phyloP scores from a whole-genome alignment of 92 coral and sea anemone species.

The Siderastrea radians region DNA sequence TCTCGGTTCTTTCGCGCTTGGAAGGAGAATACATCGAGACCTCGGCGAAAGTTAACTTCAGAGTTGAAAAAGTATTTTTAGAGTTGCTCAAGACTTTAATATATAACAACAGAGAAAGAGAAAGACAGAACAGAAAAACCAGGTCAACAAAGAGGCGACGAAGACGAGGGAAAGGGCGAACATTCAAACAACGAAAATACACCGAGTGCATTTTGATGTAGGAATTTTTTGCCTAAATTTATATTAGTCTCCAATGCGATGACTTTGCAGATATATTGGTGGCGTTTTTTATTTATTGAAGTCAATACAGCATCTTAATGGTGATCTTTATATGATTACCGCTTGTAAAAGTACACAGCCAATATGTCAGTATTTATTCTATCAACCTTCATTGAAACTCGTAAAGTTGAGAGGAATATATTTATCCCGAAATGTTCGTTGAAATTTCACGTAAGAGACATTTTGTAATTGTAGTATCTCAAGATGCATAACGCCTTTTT shows the following conservation, averaged over 20 bases:
- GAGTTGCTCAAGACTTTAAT: conserved; percentile 33
- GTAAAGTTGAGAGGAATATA: too few species aligned
- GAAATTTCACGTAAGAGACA: too few species aligned
- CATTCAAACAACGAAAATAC: not conserved
- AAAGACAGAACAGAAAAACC: conserved; percentile 11
- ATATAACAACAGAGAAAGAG: conserved; percentile 14
- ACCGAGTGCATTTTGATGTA: conserved; percentile 24
- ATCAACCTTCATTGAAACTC: too few species aligned
- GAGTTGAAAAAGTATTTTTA: conserved; percentile 62
- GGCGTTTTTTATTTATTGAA: too few species aligned
- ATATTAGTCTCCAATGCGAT: not conserved
- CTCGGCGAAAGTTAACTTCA: conserved; percentile 72
- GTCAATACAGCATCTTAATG: too few species aligned
- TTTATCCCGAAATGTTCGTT: too few species aligned
- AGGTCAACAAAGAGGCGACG: conserved; percentile 1
- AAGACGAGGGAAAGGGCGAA: not conserved
- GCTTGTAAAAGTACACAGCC: too few species aligned
- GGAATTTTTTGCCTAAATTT: not conserved
- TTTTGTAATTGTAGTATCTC: too few species aligned
- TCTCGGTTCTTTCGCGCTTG: conserved; percentile 54
- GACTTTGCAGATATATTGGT: not conserved
- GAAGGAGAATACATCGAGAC: conserved; percentile 83
- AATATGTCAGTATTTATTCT: too few species aligned
- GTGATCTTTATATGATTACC: too few species aligned
- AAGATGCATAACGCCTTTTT: too few species aligned